phyloP scores from a whole-genome alignment of 2,797 vertebrate genomes.

The Chaunax sp. region DNA sequence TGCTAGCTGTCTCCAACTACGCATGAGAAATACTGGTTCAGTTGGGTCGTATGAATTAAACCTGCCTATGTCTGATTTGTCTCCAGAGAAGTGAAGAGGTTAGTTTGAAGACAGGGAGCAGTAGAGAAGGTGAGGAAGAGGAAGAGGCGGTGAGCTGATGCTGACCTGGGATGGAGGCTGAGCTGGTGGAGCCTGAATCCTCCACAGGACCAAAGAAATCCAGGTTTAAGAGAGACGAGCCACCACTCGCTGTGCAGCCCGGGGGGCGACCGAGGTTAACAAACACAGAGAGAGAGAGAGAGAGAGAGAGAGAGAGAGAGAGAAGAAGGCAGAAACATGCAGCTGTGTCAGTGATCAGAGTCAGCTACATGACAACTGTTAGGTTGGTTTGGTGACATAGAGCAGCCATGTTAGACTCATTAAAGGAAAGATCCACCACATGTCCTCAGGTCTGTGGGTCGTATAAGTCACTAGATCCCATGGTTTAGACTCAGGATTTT shows the following conservation, averaged over 20 bases:
- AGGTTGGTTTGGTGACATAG: constrained; percentile 17
- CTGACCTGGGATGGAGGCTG: constrained; percentile 96
- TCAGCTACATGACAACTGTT: constrained; percentile 27
- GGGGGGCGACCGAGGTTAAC: constrained; percentile 81
- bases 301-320: constrained; percentile 79
- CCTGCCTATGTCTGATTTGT: too few relatives aligned
- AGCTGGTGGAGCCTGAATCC: constrained; percentile 93
- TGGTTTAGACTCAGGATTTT: too few relatives aligned
- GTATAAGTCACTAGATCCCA: too few relatives aligned
- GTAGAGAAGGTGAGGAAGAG: not conserved
- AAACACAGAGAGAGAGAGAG: constrained; percentile 82
- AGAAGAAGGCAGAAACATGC: constrained; percentile 43
- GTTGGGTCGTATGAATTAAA: too few relatives aligned
- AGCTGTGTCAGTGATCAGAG: constrained; percentile 43
- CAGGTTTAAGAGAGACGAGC: constrained; percentile 99
- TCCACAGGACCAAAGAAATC: constrained; percentile 99
- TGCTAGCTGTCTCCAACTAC: too few relatives aligned
- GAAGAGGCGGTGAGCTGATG: constrained; percentile 52
- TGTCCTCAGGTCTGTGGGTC: too few relatives aligned
- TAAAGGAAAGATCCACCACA: constrained; percentile 41
- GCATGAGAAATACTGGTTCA: too few relatives aligned
- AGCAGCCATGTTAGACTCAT: constrained; percentile 9
- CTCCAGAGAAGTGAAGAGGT: constrained; percentile 8
- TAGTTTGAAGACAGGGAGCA: not conserved
- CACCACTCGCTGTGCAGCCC: constrained; percentile 94